A percentile compares a stretch with the other conserved stretches of the same genome.
Conservation (phyloP, 2,797 vertebrate species). For the Tamandua tetradactyla region DNA sequence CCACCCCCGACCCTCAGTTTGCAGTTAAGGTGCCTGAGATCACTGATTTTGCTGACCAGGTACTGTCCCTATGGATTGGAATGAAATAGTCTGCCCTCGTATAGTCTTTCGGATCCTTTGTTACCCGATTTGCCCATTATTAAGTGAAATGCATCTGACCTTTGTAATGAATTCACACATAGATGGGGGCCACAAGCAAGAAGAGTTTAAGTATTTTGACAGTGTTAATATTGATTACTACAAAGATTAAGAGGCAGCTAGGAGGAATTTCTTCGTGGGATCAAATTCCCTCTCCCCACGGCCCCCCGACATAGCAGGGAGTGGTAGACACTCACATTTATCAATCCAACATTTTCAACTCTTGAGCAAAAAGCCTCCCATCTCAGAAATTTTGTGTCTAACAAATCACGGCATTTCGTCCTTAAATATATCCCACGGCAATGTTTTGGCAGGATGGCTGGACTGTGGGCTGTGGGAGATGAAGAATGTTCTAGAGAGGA, state of each 20-base stretch:
- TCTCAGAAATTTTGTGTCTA: slow-evolving; percentile 82
- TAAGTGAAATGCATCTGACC: slow-evolving; percentile 60
- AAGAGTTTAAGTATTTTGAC: slow-evolving; percentile 78
- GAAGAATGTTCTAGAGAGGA: slow-evolving; percentile 71
- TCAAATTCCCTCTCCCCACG: slow-evolving; percentile 76
- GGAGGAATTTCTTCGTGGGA: slow-evolving; percentile 81
- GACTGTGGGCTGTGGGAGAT: slow-evolving; percentile 68
- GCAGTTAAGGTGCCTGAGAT: slow-evolving; percentile 38
- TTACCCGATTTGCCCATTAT: slow-evolving; percentile 39
- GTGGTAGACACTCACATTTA: slow-evolving; percentile 79
- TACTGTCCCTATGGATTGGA: slow-evolving; percentile 49
- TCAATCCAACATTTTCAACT: slow-evolving; percentile 82
- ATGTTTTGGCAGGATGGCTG: slow-evolving; percentile 75
- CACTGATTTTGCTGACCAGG: slow-evolving; percentile 72
- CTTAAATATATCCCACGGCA: slow-evolving; percentile 79
- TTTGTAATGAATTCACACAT: slow-evolving; percentile 77
- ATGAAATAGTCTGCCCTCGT: slow-evolving; percentile 55
- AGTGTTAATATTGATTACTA: slow-evolving; percentile 83
- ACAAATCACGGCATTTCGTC: slow-evolving; percentile 82
- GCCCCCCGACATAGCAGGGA: slow-evolving; percentile 72
- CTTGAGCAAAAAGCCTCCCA: slow-evolving; percentile 79
- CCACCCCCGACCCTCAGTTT: accelerated
- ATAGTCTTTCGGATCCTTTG: slow-evolving; percentile 1
- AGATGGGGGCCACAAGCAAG: slow-evolving; percentile 64
- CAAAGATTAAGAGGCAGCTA: slow-evolving; percentile 85